A percentile compares a stretch with the other conserved stretches of the same genome.
Evolutionary conservation across 2,888 invertebrate species (phyloP).

Genomic region (Petrolisthes manimaculis): DNA sequence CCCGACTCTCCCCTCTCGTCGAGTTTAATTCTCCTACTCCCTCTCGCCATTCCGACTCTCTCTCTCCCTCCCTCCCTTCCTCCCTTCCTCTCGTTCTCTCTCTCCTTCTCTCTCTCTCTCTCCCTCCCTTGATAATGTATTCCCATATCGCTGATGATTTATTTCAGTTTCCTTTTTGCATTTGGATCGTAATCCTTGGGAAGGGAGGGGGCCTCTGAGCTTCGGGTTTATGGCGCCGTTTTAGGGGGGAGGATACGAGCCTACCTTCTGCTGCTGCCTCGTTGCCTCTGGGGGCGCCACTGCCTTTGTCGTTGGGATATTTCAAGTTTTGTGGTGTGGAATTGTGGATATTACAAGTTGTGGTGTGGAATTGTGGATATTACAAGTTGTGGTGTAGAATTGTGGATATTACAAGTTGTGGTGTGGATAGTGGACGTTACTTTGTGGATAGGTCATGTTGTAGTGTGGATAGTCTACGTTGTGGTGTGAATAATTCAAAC

Average conservation of each 20-base stretch:
- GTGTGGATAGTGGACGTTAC: too few relatives aligned
- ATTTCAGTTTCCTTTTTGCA: slow-evolving; percentile 60
- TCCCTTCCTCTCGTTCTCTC: slow-evolving; percentile 4
- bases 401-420: too few relatives aligned
- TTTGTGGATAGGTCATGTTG: too few relatives aligned
- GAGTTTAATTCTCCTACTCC: slow-evolving; percentile 40
- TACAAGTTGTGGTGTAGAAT: too few relatives aligned
- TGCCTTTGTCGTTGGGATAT: background rate
- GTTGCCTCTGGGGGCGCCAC: background rate
- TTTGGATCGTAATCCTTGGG: slow-evolving; percentile 52
- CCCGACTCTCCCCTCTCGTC: slow-evolving; percentile 26
- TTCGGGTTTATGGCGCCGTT: slow-evolving; percentile 44
- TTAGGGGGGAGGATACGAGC: slow-evolving; percentile 30
- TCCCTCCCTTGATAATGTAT: slow-evolving; percentile 49
- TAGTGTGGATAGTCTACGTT: too few relatives aligned
- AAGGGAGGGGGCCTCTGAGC: slow-evolving; percentile 26
- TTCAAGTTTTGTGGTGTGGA: too few relatives aligned
- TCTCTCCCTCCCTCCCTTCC: slow-evolving; percentile 14
- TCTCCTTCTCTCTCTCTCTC: background rate
- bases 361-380: too few relatives aligned
- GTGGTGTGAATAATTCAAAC: too few relatives aligned
- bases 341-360: too few relatives aligned
- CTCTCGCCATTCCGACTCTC: slow-evolving; percentile 10
- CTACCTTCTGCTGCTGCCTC: slow-evolving; percentile 4
- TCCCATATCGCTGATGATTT: slow-evolving; percentile 58